Conservation (phyloP, 1,140 invertebrate genomes). For the Papilio dardanus region DNA sequence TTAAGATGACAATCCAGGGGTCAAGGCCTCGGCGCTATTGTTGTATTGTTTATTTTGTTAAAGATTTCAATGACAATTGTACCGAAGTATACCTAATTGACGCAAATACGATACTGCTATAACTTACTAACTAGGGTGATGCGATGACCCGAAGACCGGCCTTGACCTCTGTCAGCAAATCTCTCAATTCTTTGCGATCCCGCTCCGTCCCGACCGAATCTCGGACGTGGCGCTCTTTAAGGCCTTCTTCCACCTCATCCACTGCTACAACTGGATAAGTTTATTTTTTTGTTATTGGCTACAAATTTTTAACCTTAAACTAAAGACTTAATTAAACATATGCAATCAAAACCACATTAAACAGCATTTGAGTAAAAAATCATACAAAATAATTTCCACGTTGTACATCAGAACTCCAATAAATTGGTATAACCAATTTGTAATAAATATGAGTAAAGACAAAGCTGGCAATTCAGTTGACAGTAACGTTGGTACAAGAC, state of each 20-base stretch:
- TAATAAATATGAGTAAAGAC: conserved; percentile 18
- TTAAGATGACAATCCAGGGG: neutral
- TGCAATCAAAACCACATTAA: neutral
- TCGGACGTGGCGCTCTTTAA: too few species aligned
- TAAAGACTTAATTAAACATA: too few species aligned
- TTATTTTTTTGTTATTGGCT: neutral
- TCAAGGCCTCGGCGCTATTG: neutral
- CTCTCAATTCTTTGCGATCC: too few species aligned
- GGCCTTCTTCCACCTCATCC: too few species aligned
- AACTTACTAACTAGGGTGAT: too few species aligned
- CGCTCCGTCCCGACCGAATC: too few species aligned
- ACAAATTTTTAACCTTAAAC: too few species aligned
- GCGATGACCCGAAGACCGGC: too few species aligned
- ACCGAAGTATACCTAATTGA: too few species aligned
- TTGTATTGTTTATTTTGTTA: conserved; percentile 8
- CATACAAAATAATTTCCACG: neutral
- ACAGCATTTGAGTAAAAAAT: neutral
- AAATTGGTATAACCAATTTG: conserved; percentile 14
- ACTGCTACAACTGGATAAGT: neutral
- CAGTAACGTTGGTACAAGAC: conserved; percentile 12
- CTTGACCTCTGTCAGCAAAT: too few species aligned
- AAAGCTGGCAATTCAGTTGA: conserved; percentile 14
- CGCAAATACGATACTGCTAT: neutral
- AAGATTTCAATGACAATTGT: conserved; percentile 16
- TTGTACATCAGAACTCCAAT: neutral